These are phyloP conservation scores for Heteractis magnifica DNA, from an alignment of 92 coral and sea anemone species.

Conservation along the genomic window DNA sequence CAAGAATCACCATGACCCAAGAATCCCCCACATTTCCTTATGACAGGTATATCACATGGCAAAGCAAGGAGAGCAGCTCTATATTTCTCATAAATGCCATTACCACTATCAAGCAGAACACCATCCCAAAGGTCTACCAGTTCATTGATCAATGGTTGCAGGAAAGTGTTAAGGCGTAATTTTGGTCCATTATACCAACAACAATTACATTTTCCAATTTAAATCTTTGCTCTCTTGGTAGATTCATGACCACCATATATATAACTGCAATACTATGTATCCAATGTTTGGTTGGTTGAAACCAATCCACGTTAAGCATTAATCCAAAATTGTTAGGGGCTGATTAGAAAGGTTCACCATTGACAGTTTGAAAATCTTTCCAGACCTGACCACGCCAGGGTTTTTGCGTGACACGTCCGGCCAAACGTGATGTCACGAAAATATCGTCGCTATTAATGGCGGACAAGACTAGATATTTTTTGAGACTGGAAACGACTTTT, in stretches of 20 bases:
- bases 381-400: slow-evolving; percentile 23
- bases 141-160: slow-evolving; percentile 42
- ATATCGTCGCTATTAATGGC: too few species aligned
- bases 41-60: slow-evolving; percentile 53
- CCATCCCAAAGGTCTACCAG: slow-evolving; percentile 48
- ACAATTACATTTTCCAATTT: slow-evolving; percentile 41
- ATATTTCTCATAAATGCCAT: slow-evolving; percentile 26
- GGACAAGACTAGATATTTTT: too few species aligned
- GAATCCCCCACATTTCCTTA: slow-evolving; percentile 54
- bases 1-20: slow-evolving; percentile 41
- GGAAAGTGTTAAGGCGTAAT: slow-evolving; percentile 33
- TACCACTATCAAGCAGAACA: slow-evolving; percentile 21
- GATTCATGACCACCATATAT: slow-evolving; percentile 53
- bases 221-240: slow-evolving; percentile 48
- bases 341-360: slow-evolving; percentile 51
- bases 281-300: slow-evolving; percentile 6
- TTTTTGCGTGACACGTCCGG: too few species aligned
- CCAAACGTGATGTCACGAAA: too few species aligned
- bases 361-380: slow-evolving; percentile 48
- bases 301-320: slow-evolving; percentile 56
- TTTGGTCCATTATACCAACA: slow-evolving; percentile 15
- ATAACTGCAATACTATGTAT: slow-evolving; percentile 44
- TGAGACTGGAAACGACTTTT: too few species aligned
- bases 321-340: slow-evolving; percentile 40
- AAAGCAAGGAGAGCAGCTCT: slow-evolving; percentile 46